phyloP scores from a whole-genome alignment of 2,113 vertebrate genomes.

The Accipiter cooperii region DNA sequence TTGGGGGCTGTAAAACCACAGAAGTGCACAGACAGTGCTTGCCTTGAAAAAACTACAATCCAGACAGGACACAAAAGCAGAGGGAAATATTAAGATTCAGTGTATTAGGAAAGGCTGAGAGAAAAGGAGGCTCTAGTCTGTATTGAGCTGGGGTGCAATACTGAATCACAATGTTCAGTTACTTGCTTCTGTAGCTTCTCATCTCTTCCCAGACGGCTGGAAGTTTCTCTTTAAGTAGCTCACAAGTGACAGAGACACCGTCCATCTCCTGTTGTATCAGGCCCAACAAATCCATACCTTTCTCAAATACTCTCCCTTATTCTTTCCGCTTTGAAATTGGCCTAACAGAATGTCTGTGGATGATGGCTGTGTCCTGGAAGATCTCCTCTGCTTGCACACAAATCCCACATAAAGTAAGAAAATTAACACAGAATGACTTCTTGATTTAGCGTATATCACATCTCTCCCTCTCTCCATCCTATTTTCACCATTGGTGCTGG shows the following conservation, averaged over 20 bases:
- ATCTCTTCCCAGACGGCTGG: background rate
- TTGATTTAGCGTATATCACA: background rate
- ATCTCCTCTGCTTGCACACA: background rate
- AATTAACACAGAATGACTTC: background rate
- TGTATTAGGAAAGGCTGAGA: background rate
- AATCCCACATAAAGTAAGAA: background rate
- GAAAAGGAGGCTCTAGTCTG: background rate
- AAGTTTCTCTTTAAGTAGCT: background rate
- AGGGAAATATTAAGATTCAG: background rate
- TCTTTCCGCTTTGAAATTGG: background rate
- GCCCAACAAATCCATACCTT: background rate
- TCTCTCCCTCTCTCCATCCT: background rate
- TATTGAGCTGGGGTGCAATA: background rate
- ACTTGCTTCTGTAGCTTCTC: background rate
- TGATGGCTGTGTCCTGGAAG: background rate
- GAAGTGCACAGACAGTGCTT: background rate
- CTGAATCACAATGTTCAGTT: background rate
- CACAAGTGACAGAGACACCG: background rate
- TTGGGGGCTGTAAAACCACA: background rate
- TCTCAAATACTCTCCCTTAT: background rate
- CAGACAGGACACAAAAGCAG: background rate
- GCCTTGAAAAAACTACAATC: background rate
- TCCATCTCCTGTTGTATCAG: background rate
- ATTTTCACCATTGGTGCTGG: background rate
- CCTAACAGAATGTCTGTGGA: background rate